A percentile compares a stretch with the other conserved stretches of the same genome.
Evolutionary conservation across 2,888 invertebrate genomes (phyloP).

Genomic region (Nephrotoma flavescens): DNA sequence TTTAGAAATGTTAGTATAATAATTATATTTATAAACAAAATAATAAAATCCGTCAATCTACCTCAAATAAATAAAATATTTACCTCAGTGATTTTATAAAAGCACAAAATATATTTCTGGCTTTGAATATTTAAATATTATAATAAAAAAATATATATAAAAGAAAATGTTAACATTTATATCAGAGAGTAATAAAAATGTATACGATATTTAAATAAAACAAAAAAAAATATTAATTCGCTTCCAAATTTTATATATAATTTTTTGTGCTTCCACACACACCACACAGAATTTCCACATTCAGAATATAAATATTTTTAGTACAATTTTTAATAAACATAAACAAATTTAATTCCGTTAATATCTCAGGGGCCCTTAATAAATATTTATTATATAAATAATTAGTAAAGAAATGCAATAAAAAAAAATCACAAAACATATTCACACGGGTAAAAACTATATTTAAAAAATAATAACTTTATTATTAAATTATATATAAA

Average conservation of each 20-base stretch:
- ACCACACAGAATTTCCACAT: neutral
- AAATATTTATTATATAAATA: neutral
- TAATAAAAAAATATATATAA: neutral
- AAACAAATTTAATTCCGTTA: neutral
- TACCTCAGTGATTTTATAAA: neutral
- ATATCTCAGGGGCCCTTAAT: neutral
- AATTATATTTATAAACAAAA: neutral
- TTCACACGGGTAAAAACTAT: neutral
- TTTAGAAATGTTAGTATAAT: neutral
- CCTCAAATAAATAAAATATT: conserved; percentile 2
- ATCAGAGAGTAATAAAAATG: neutral
- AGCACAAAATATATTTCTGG: neutral
- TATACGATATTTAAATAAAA: neutral
- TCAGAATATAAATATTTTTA: neutral
- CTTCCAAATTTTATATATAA: neutral
- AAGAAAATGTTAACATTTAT: neutral
- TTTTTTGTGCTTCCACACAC: neutral
- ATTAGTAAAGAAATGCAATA: neutral
- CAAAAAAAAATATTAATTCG: neutral
- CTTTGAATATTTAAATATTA: neutral
- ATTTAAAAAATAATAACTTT: neutral
- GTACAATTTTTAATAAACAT: neutral
- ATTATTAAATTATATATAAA: neutral
- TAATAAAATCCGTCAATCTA: conserved; percentile 6
- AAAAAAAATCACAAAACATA: neutral